Conservation (phyloP, 2,113 vertebrate species). For the Nannobrachium achirus region DNA sequence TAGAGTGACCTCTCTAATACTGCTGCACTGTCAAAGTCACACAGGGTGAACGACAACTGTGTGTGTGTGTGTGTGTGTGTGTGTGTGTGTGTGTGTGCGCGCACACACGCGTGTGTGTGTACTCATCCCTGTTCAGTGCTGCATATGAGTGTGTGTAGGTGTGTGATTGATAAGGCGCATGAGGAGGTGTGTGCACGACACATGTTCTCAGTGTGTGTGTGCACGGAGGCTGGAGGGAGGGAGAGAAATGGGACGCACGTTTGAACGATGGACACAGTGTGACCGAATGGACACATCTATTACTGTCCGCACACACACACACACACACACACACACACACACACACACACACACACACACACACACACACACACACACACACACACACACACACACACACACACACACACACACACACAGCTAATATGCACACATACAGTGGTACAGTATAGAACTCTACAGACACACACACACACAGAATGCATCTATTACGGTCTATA, state of each 20-base stretch:
- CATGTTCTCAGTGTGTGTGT: constrained; percentile 48
- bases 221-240: not conserved
- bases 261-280: constrained; percentile 45
- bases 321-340: constrained; percentile 17
- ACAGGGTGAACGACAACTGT: not conserved
- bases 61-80: not conserved
- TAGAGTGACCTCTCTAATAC: not conserved
- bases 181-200: constrained; percentile 39
- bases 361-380: constrained; percentile 7
- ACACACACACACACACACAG: not conserved
- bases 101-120: constrained; percentile 25
- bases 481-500: too few species aligned
- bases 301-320: constrained; percentile 14
- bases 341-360: constrained; percentile 12
- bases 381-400: constrained; percentile 17
- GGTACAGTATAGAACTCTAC: too few species aligned
- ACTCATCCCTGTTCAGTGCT: constrained; percentile 10
- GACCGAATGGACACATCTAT: constrained; percentile 36
- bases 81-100: not conserved
- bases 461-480: constrained; percentile 7
- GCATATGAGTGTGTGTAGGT: constrained; percentile 27
- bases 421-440: not conserved
- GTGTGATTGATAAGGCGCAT: constrained; percentile 52
- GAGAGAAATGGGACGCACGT: constrained; percentile 13
- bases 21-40: constrained; percentile 5